phyloP scores from a whole-genome alignment of 2,113 vertebrate species.

The Austrofundulus limnaeus region DNA sequence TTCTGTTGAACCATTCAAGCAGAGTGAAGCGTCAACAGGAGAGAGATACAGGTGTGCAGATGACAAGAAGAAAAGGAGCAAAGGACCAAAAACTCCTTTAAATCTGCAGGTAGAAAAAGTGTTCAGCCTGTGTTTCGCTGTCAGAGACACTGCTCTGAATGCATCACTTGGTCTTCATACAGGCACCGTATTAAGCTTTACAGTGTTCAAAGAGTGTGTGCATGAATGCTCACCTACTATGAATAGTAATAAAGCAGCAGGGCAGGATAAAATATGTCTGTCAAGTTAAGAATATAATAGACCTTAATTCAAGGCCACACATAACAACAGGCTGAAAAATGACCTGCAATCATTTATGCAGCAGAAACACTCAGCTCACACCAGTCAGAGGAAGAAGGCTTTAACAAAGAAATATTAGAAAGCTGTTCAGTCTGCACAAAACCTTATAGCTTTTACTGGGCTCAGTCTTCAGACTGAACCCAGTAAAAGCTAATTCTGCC shows the following conservation, averaged over 20 bases:
- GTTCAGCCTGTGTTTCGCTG: conserved; percentile 53
- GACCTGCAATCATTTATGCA: conserved; percentile 60
- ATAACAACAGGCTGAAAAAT: conserved; percentile 66
- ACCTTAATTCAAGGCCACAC: conserved; percentile 61
- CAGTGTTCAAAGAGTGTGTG: conserved; percentile 14
- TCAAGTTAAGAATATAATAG: conserved; percentile 66
- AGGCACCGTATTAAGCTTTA: conserved; percentile 67
- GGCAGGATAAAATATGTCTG: conserved; percentile 64
- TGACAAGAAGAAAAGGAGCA: conserved; percentile 30
- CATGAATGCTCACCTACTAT: conserved; percentile 36
- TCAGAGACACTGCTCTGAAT: conserved; percentile 66
- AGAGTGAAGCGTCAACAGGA: neutral
- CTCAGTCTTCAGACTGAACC: too few species aligned
- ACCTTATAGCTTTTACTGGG: conserved; percentile 13
- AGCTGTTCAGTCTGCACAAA: conserved; percentile 23
- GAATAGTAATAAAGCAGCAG: conserved; percentile 64
- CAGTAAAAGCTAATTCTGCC: too few species aligned
- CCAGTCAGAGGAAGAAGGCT: conserved; percentile 32
- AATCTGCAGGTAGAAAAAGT: conserved; percentile 52
- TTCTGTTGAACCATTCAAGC: conserved; percentile 24
- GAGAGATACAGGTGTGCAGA: conserved; percentile 9
- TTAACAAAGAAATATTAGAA: conserved; percentile 52
- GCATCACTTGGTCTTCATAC: conserved; percentile 62
- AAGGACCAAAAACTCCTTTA: conserved; percentile 57
- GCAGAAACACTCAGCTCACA: conserved; percentile 31